These are phyloP conservation scores for Mus pahari DNA, from an alignment of 2,113 vertebrate species.

Conservation along the genomic window DNA sequence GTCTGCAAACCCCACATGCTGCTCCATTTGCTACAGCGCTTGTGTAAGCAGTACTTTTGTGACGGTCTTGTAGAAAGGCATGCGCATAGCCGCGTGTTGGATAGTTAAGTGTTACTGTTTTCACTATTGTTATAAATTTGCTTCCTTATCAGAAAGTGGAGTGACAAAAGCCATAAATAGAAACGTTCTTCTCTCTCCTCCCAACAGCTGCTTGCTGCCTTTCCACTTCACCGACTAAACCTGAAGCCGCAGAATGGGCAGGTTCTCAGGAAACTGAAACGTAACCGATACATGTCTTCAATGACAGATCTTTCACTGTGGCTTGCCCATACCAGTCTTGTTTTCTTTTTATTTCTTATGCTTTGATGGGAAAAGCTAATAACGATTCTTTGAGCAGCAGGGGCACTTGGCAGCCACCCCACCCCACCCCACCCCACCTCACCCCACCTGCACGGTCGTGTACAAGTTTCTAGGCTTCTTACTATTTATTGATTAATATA, in stretches of 20 bases:
- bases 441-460: slow-evolving; percentile 60
- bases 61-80: background rate
- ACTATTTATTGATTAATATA: slow-evolving; percentile 90
- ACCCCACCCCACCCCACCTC: no score
- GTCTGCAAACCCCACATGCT: background rate
- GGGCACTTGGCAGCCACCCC: slow-evolving; percentile 37
- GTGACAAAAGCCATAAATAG: background rate
- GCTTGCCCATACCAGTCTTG: slow-evolving; percentile 7
- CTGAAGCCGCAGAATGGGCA: slow-evolving; percentile 84
- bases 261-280: slow-evolving; percentile 84
- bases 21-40: background rate
- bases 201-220: slow-evolving; percentile 83
- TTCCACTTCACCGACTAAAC: slow-evolving; percentile 84
- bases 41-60: background rate
- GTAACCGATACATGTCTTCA: slow-evolving; percentile 75
- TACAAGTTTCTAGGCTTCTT: slow-evolving; percentile 80
- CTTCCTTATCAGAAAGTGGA: slow-evolving; percentile 47
- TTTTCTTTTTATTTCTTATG: slow-evolving; percentile 52
- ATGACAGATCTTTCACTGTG: slow-evolving; percentile 41
- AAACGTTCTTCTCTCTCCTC: background rate
- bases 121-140: background rate
- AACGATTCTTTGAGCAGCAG: slow-evolving; percentile 68
- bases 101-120: background rate
- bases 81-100: background rate
- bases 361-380: slow-evolving; percentile 83